Evolutionary conservation across 1,140 invertebrate genomes (phyloP).

Genomic region (Branchinecta lynchi): DNA sequence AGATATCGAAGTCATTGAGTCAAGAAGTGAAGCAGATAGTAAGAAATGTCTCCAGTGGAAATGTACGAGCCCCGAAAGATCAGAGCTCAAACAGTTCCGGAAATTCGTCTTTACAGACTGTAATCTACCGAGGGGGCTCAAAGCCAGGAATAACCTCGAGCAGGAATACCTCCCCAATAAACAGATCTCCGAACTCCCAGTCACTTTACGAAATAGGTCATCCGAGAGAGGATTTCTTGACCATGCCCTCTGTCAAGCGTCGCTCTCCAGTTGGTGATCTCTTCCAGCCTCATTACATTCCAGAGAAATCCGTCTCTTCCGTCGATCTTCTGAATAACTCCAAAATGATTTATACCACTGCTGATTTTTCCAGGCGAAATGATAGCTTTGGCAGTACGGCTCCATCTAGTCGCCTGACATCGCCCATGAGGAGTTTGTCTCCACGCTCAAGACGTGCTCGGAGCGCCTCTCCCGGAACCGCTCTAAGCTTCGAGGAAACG

Average conservation of each 20-base stretch:
- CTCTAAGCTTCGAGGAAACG: not conserved
- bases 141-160: conserved; percentile 34
- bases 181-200: not conserved
- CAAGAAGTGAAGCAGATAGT: conserved; percentile 40
- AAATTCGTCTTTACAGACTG: conserved; percentile 24
- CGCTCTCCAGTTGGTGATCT: not conserved
- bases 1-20: conserved; percentile 49
- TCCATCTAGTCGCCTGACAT: not conserved
- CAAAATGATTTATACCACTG: conserved; percentile 21
- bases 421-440: not conserved
- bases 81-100: conserved; percentile 24
- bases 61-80: conserved; percentile 15
- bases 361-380: not conserved
- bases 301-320: conserved; percentile 27
- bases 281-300: conserved; percentile 25
- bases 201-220: not conserved
- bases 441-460: not conserved
- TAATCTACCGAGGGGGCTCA: conserved; percentile 40
- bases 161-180: not conserved
- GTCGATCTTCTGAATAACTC: conserved; percentile 24
- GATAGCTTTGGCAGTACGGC: not conserved
- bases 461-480: not conserved
- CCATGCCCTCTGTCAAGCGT: not conserved
- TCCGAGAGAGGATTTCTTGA: not conserved
- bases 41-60: not conserved